These are phyloP conservation scores for Mellilla xanthometata DNA, from an alignment of 2,888 invertebrate species.

Conservation along the genomic window DNA sequence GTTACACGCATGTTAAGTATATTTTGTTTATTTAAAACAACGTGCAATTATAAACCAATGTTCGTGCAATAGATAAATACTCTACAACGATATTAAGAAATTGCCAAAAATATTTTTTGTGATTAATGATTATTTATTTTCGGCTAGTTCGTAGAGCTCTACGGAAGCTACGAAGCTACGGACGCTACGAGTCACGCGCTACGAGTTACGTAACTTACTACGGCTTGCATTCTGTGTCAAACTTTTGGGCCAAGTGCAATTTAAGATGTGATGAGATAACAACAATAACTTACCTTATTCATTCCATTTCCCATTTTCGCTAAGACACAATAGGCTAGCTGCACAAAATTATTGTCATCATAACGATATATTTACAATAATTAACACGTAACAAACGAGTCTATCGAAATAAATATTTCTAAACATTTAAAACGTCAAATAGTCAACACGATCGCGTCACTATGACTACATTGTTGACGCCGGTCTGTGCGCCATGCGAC, in stretches of 20 bases:
- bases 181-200: constrained; percentile 42
- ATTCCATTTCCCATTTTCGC: constrained; percentile 91
- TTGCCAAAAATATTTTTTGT: background rate
- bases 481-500: constrained; percentile 62
- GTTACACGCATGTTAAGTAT: no score
- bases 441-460: constrained; percentile 72
- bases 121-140: no score
- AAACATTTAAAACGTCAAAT: constrained; percentile 56
- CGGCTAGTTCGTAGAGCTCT: constrained; percentile 10
- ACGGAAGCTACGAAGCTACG: constrained; percentile 34
- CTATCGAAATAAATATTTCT: constrained; percentile 47
- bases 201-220: constrained; percentile 54
- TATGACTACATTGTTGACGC: constrained; percentile 80
- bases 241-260: constrained; percentile 16
- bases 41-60: no score
- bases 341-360: constrained; percentile 58
- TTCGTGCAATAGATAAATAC: no score
- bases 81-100: no score
- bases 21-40: no score
- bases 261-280: constrained; percentile 1
- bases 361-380: constrained; percentile 40
- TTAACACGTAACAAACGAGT: constrained; percentile 48
- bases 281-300: constrained; percentile 88
- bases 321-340: constrained; percentile 42
- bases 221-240: constrained; percentile 34